Evolutionary conservation across 2,797 vertebrate species (phyloP).

Genomic region (Petrocephalus schoutedeni): DNA sequence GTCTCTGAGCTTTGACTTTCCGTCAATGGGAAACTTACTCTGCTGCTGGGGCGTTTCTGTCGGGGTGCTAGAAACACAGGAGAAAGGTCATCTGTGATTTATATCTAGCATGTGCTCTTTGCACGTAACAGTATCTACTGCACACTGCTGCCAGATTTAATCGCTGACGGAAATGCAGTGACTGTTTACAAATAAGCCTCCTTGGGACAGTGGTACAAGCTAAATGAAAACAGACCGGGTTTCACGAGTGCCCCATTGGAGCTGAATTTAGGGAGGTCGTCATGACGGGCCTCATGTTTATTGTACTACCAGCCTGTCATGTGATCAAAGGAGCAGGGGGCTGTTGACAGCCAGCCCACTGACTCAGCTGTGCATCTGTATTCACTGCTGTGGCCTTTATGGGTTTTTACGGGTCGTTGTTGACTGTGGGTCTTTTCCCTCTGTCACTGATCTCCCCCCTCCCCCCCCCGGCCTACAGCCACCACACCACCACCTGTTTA

Average conservation of each 20-base stretch:
- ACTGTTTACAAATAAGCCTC: not conserved
- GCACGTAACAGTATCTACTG: not conserved
- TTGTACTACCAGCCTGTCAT: not conserved
- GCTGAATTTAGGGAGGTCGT: not conserved
- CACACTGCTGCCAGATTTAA: not conserved
- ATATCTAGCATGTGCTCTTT: not conserved
- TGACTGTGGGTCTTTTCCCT: not conserved
- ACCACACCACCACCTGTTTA: constrained; percentile 20
- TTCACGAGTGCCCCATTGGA: not conserved
- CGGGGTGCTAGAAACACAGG: constrained; percentile 16
- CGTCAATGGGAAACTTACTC: constrained; percentile 44
- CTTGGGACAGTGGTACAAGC: not conserved
- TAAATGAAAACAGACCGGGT: not conserved
- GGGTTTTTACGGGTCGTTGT: not conserved
- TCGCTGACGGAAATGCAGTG: not conserved
- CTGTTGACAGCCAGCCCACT: not conserved
- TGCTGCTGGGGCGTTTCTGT: constrained; percentile 34
- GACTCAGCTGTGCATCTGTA: not conserved
- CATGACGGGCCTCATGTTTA: not conserved
- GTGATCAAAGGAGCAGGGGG: not conserved
- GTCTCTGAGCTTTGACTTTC: constrained; percentile 47
- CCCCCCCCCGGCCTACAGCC: constrained; percentile 4
- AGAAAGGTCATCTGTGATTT: not conserved
- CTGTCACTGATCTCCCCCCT: not conserved
- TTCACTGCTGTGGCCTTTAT: not conserved